Evolutionary conservation across 2,113 vertebrate genomes (phyloP), one percentile per base, ranked within the genome.

Genomic region (Hemiscyllium ocellatum): DNA sequence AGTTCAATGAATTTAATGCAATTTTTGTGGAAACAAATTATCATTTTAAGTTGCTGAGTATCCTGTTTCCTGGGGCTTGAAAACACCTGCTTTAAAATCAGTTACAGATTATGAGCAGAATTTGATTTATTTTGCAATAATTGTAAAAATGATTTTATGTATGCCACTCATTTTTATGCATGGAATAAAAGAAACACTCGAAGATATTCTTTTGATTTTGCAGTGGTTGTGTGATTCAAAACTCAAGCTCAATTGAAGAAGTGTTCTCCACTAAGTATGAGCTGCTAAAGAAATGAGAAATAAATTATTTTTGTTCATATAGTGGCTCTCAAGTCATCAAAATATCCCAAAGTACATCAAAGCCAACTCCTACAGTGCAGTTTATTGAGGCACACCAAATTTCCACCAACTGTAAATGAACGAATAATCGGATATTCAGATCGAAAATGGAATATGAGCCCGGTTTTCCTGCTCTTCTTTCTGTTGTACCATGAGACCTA

Each of bases 21-120:
- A 26, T 95, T 76, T 95, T 72, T 69, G 50, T 47, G 47, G 94
- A 95, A 95, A 95, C 94, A 93, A 93, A 72, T 95, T 95, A 95
- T 95, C 68, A 72, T 37, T 95, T 66, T 42, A 72, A 95, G 69
- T 47, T 95, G 69, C 69, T 93, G 89, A 95, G 94, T 95, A 95
- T 95, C 47, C 94, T 95, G 69, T 76, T 70, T 95, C 94, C 68
- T 50, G 42, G 42, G 94, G 94, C 94, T 95, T n/a, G n/a, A 95
- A 95, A 95, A 95, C 47, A 95, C 42, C 94, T 95, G 69, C 42
- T 70, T 95, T 95, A 95, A 95, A 95, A 95, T 95, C 94, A 95
- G 94, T 95, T 72, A 72, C 37, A 95, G 94, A 95, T 95, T 95
- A 76, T 37, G 47, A 72, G 42, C 69, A 33, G 94, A 70, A 72